These are phyloP conservation scores for Rhopilema esculentum DNA, from an alignment of 30 jellyfish, hydroid and myxozoan species.

Conservation along the genomic window DNA sequence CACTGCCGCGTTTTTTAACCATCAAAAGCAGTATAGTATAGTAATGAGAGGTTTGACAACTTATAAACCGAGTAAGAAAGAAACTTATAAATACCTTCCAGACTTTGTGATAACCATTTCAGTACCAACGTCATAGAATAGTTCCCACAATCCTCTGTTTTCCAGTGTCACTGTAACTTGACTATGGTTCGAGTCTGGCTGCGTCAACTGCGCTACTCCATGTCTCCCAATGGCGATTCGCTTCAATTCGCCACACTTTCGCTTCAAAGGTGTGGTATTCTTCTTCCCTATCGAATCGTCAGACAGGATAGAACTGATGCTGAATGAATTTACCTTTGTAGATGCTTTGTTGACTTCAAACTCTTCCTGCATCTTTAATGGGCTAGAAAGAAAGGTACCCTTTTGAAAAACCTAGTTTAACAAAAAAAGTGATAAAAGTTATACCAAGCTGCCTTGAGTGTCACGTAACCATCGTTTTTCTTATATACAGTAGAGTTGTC, in stretches of 20 bases:
- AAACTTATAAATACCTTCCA: conserved; percentile 72
- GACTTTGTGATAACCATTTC: conserved; percentile 92
- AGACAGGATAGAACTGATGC: conserved; percentile 67
- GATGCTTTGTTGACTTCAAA: neutral
- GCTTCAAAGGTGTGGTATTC: neutral
- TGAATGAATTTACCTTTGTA: conserved; percentile 43
- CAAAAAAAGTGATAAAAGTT: too few species aligned
- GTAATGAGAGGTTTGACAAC: too few species aligned
- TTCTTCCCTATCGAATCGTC: conserved; percentile 6
- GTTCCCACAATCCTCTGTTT: conserved; percentile 84
- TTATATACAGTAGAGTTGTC: too few species aligned
- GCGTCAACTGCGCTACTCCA: conserved; percentile 45
- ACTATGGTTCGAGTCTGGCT: conserved; percentile 22
- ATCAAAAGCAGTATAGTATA: too few species aligned
- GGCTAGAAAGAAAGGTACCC: neutral
- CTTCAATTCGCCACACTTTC: conserved; percentile 22
- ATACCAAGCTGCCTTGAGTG: too few species aligned
- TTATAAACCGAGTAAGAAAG: neutral
- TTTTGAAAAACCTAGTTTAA: too few species aligned
- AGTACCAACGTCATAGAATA: conserved; percentile 83
- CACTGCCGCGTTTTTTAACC: too few species aligned
- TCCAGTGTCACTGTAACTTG: conserved; percentile 74
- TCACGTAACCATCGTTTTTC: too few species aligned
- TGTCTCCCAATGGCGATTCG: conserved; percentile 47
- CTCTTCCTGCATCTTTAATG: neutral